Conservation (phyloP, 2,888 invertebrate species). For the Hydroisotoma schaefferi region DNA sequence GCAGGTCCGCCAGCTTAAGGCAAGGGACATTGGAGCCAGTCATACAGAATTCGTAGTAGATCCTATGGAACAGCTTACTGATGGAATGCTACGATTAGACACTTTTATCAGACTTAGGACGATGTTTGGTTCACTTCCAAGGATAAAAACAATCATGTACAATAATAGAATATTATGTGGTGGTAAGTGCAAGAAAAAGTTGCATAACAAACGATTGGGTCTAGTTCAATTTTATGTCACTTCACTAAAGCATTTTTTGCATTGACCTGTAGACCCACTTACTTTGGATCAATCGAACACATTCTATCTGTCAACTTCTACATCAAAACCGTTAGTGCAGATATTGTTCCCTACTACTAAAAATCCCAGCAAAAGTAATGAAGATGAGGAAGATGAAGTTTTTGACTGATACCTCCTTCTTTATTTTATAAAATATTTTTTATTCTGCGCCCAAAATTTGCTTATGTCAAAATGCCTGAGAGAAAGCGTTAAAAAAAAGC, state of each 20-base stretch:
- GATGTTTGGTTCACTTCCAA: conserved; percentile 21
- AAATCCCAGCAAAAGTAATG: conserved; percentile 16
- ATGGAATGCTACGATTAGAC: conserved; percentile 33
- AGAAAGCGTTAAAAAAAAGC: no score
- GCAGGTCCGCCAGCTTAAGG: conserved; percentile 29
- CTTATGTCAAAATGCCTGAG: no score
- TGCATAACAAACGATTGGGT: not conserved
- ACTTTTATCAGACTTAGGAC: conserved; percentile 28
- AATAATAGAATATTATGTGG: conserved; percentile 36
- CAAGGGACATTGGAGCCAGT: conserved; percentile 28
- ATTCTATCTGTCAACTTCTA: conserved; percentile 3
- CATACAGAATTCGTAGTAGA: conserved; percentile 37
- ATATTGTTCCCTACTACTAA: conserved; percentile 13
- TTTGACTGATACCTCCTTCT: not conserved
- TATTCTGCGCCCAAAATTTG: no score
- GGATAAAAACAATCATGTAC: conserved; percentile 33
- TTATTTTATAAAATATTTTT: not conserved
- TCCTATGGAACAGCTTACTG: conserved; percentile 25
- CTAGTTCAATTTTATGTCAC: not conserved
- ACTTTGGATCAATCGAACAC: conserved; percentile 12
- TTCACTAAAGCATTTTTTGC: not conserved
- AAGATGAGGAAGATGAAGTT: conserved; percentile 26
- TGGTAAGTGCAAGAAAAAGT: no score
- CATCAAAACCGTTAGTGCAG: conserved; percentile 6
- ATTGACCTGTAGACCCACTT: conserved; percentile 1